phyloP scores from a whole-genome alignment of 2,888 invertebrate species.

The Hymenopus coronatus region DNA sequence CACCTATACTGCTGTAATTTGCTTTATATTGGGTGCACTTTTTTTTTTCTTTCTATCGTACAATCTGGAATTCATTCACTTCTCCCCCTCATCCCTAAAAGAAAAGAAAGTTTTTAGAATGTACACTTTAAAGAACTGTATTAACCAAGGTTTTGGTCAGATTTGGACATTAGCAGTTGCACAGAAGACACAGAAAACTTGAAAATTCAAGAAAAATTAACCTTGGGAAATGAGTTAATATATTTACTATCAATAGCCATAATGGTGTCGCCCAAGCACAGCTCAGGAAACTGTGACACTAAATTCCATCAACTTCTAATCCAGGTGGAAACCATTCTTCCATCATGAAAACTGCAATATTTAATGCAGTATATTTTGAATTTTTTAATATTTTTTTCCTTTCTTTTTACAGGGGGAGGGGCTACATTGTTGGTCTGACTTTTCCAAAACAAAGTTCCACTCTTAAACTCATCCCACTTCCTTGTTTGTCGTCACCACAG shows the following conservation, averaged over 20 bases:
- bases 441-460: constrained; percentile 6
- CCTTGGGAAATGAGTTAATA: not conserved
- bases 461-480: constrained; percentile 11
- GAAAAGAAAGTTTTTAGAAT: constrained; percentile 9
- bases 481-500: not conserved
- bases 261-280: not conserved
- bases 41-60: constrained; percentile 9
- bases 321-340: not conserved
- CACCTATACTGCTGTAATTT: constrained; percentile 21
- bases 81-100: constrained; percentile 12
- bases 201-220: constrained; percentile 9
- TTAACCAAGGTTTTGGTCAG: not conserved
- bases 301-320: not conserved
- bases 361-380: not conserved
- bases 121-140: constrained; percentile 1
- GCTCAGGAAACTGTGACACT: not conserved
- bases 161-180: not conserved
- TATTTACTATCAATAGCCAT: not conserved
- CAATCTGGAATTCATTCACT: constrained; percentile 7
- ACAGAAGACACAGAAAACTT: constrained; percentile 8
- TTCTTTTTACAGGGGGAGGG: constrained; percentile 9
- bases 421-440: constrained; percentile 12
- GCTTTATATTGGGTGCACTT: constrained; percentile 9
- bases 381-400: not conserved
- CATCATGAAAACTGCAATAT: not conserved